phyloP scores from a whole-genome alignment of 2,888 invertebrate genomes.

The Pandemis corylana region DNA sequence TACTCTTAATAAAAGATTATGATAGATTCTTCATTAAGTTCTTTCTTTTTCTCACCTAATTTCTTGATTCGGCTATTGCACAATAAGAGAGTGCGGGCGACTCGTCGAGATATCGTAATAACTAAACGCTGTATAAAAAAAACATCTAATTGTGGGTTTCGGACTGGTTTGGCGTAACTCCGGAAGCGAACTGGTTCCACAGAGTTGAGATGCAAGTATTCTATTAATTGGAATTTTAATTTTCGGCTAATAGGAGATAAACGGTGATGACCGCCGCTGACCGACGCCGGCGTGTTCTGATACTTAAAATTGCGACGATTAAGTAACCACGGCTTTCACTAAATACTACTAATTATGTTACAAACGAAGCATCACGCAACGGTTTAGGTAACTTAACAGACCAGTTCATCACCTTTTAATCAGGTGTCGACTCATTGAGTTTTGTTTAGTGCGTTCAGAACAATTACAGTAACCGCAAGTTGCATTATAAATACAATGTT shows the following conservation, averaged over 20 bases:
- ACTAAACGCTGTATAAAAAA: conserved; percentile 52
- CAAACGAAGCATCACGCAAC: conserved; percentile 72
- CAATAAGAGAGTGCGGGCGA: conserved; percentile 51
- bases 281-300: conserved; percentile 54
- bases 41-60: conserved; percentile 46
- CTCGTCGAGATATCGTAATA: conserved; percentile 53
- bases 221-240: conserved; percentile 75
- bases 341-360: conserved; percentile 68
- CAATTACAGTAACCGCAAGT: conserved; percentile 9
- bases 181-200: conserved; percentile 81
- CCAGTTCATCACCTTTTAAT: conserved; percentile 43
- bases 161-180: conserved; percentile 77
- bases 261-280: conserved; percentile 49
- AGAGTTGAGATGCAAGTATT: conserved; percentile 64
- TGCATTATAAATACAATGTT: conserved; percentile 25
- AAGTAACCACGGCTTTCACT: conserved; percentile 78
- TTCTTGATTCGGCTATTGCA: conserved; percentile 52
- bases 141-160: conserved; percentile 63
- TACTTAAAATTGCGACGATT: conserved; percentile 67
- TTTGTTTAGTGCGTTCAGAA: conserved; percentile 33
- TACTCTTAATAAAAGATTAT: not conserved
- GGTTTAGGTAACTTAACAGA: conserved; percentile 69
- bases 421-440: conserved; percentile 43
- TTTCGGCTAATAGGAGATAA: conserved; percentile 69
- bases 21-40: not conserved